phyloP scores from a whole-genome alignment of 2,797 vertebrate species.

The Cephalopachus bancanus region DNA sequence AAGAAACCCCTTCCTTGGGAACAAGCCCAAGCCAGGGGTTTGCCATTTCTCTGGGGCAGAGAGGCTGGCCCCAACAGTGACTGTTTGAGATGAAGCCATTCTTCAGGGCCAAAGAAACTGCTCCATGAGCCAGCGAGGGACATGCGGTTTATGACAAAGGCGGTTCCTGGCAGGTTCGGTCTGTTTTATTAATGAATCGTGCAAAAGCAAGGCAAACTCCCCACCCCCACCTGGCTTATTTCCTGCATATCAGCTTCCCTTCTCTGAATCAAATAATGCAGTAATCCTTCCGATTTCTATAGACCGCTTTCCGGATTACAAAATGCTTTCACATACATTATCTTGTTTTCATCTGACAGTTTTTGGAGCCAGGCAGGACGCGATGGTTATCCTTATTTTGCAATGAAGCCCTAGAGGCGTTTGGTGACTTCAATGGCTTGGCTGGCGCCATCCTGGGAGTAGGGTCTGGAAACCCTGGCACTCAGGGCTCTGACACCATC shows the following conservation, averaged over 20 bases:
- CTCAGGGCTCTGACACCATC: accelerated
- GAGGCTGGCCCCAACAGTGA: neutral
- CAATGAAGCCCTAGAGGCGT: neutral
- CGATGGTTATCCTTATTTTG: neutral
- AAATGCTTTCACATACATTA: neutral
- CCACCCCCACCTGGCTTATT: neutral
- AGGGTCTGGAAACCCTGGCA: neutral
- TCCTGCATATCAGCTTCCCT: neutral
- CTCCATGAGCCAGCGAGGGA: accelerated
- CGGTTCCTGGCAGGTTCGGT: neutral
- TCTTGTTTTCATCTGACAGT: neutral
- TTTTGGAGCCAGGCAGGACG: neutral
- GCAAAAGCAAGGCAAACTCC: neutral
- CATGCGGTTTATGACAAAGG: neutral
- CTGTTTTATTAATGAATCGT: neutral
- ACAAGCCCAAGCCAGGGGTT: neutral
- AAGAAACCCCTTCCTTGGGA: neutral
- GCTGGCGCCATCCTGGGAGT: neutral
- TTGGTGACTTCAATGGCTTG: neutral
- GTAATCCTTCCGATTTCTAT: neutral
- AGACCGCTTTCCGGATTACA: neutral
- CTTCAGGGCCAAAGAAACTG: neutral
- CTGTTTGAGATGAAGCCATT: neutral
- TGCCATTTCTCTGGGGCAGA: neutral
- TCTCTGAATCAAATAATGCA: neutral